Evolutionary conservation across 1,140 invertebrate species (phyloP), one percentile per base, ranked within the genome.

Genomic region (Ladona fulva): DNA sequence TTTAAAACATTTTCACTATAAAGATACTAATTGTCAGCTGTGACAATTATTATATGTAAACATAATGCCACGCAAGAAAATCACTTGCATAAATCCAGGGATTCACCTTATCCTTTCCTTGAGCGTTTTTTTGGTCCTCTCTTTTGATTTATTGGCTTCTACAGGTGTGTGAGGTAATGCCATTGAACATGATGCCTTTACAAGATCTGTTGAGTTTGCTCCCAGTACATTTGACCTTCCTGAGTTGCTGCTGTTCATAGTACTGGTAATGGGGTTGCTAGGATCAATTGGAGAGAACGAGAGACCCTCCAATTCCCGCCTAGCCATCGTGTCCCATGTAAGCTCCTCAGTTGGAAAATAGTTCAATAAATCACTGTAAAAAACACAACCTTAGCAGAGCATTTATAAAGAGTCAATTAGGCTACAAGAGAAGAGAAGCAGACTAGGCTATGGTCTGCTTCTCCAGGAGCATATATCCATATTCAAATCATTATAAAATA

Each of bases 251-350:
- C 24, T 59, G n/a, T 76, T 75, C 59, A 44, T 16, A 11, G 19
- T 44, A 19, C 5, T 66, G 14, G 52, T 22, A 25, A 24, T 22
- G 6, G 22, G 24, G 24, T 7, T 25, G 12, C 14, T 74, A 22
- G 24, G 29, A 14, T 22, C 29, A 75, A 42, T 78, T 6, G 52
- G 52, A 19, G 12, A 66, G 52, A 19, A 80, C n/a, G 25, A 29
- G n/a, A 85, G 81, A 29, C 85, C 86, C 80, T 87, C 83, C 0
- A 88, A 78, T 81, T 87, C 85, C 75, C 86, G 82, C 66, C 84
- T 82, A 24, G 89, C 89, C 80, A 89, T 81, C n/a, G 86, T 87
- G 81, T 90, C 86, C 88, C 89, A 90, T 77, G 86, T 87, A 37
- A 87, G 82, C 79, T 84, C 85, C 83, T 82, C 78, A 37, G 82